Base-by-base conservation (phyloP, 2,113 vertebrate species). In the Pseudolaguvia tuberculata region DNA sequence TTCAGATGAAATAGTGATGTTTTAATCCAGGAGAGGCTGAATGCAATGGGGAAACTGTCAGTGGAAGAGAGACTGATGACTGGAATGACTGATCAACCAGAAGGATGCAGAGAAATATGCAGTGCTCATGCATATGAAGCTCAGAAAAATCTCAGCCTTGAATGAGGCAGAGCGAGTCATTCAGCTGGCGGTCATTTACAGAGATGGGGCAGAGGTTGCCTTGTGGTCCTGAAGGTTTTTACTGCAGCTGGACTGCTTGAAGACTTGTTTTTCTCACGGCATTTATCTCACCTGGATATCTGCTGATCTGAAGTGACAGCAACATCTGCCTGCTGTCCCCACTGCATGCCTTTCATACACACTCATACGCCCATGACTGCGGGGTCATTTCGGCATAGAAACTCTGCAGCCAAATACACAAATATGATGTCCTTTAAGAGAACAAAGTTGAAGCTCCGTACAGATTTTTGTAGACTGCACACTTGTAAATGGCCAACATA, bases 241-340 rank as follows among this genome's bases (percentile, higher is more conserved):
- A 48, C 35, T 78, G 39, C 80, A 81, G 76, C 80, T 78, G 76
- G 55, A 23, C 20, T 15, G 52, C 75, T 39, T 47, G 48, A 45
- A 73, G 69, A 31, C 21, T 73, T 7, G 12, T 52, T 15, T 15
- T 45, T 50, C 76, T 67, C 27, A 8, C 2, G 51, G 66, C 48
- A 21, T 59, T 72, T 17, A 53, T 52, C 73, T 68, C 69, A 71
- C 80, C 57, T 52, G 65, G 69, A 72, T 48, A 27, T 72, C 55
- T 57, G 68, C 69, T 81, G 77, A 81, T 81, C 52, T 58, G 63
- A 76, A 58, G 21, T 76, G 80, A 81, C 80, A 81, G 73, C 42
- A 71, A 39, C 31, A 72, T 61, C 66, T 70, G 72, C 39, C 65
- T n/a, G 10, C 23, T 31, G 57, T 74, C 71, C 78, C 67, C 51